A percentile compares a stretch with the other conserved stretches of the same genome.
Conservation (phyloP, 2,113 vertebrate species). For the Oncorhynchus clarkii region DNA sequence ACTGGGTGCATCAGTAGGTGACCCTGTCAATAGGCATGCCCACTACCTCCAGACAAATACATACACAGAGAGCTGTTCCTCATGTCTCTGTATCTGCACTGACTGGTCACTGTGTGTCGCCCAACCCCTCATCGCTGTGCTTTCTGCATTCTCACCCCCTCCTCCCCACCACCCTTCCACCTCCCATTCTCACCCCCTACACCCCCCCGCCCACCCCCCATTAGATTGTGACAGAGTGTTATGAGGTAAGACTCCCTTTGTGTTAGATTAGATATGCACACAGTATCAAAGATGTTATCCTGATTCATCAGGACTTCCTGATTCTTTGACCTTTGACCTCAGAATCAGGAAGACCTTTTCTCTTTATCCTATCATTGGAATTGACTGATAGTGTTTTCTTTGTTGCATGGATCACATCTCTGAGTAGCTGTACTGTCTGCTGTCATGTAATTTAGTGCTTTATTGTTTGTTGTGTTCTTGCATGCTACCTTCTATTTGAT, state of each 20-base stretch:
- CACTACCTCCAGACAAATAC: not conserved
- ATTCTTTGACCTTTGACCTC: slow-evolving; percentile 1
- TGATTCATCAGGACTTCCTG: not conserved
- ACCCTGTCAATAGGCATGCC: not conserved
- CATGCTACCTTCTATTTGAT: not conserved
- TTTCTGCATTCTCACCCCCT: slow-evolving; percentile 83
- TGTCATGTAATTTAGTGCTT: not conserved
- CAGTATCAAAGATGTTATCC: slow-evolving; percentile 60
- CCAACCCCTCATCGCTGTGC: slow-evolving; percentile 13
- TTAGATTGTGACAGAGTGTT: slow-evolving; percentile 99
- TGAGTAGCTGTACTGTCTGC: not conserved
- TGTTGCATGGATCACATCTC: not conserved
- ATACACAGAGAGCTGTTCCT: slow-evolving; percentile 14
- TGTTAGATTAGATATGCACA: slow-evolving; percentile 7
- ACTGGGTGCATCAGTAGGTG: not conserved
- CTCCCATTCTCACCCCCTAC: slow-evolving; percentile 80
- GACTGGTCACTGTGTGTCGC: slow-evolving; percentile 60
- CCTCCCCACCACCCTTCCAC: slow-evolving; percentile 58
- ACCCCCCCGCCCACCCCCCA: slow-evolving; percentile 70
- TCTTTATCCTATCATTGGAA: not conserved
- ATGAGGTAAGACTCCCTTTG: slow-evolving; percentile 93
- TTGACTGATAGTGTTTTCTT: not conserved
- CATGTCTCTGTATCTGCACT: slow-evolving; percentile 62
- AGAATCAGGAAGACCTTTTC: not conserved
- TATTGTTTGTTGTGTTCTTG: not conserved